Percentiles rank a stretch among this genome's conserved stretches.
Conservation (phyloP, 2,113 vertebrate species). For the Varanus komodoensis region DNA sequence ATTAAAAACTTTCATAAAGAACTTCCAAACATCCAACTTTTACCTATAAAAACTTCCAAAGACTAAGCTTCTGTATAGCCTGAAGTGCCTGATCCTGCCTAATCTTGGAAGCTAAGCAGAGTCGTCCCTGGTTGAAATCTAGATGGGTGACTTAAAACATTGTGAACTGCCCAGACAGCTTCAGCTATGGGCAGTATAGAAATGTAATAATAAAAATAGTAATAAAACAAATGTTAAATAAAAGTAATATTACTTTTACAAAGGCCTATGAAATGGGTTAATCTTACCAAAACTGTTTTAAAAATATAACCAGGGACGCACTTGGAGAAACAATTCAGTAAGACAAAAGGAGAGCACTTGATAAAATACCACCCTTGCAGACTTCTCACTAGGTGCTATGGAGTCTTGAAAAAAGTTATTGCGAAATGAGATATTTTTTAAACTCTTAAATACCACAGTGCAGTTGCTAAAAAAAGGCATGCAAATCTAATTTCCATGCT, state of each 20-base stretch:
- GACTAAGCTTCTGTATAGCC: no score
- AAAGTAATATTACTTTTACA: neutral
- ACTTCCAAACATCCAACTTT: no score
- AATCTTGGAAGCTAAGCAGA: no score
- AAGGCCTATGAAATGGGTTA: neutral
- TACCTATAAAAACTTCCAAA: no score
- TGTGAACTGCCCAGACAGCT: no score
- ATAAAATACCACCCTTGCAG: neutral
- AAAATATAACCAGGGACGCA: rapidly evolving
- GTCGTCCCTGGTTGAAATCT: no score
- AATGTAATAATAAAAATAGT: neutral
- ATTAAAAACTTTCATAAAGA: no score
- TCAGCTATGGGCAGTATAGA: no score
- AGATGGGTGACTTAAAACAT: no score
- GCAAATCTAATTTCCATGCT: neutral
- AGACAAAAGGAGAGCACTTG: neutral
- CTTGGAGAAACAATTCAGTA: conserved; percentile 2
- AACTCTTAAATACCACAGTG: neutral
- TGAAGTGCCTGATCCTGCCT: no score
- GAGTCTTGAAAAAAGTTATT: conserved; percentile 59
- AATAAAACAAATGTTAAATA: neutral
- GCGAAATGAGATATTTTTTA: conserved; percentile 38
- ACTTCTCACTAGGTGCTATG: neutral
- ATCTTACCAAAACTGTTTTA: neutral
- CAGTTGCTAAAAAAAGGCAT: neutral